A percentile compares a stretch with the other conserved stretches of the same genome.
Evolutionary conservation across 2,797 vertebrate species (phyloP).

Genomic region (Syncerus caffer): DNA sequence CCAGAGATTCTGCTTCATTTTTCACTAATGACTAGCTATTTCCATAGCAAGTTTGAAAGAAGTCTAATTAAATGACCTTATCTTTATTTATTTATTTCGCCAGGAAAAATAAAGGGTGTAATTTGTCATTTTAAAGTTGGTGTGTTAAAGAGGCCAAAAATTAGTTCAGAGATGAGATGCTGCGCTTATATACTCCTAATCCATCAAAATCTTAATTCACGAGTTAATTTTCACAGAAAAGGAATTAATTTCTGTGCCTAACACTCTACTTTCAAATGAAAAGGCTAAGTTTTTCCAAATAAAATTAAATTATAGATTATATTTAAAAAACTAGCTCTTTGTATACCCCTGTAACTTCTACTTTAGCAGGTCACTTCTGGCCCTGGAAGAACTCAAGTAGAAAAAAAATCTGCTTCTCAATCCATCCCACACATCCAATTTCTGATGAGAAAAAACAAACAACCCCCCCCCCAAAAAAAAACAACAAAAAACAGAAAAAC

Average conservation of each 20-base stretch:
- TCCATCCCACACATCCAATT: background rate
- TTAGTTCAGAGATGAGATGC: background rate
- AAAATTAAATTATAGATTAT: background rate
- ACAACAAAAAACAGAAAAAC: background rate
- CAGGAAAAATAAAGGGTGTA: background rate
- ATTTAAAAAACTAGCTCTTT: background rate
- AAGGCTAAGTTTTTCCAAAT: background rate
- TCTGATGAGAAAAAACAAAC: background rate
- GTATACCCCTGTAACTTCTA: background rate
- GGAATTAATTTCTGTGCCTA: background rate
- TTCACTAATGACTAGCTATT: background rate
- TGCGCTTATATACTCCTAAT: background rate
- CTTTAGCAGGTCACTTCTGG: background rate
- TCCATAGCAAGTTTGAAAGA: background rate
- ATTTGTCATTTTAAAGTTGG: background rate
- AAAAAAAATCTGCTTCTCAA: background rate
- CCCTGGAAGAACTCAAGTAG: background rate
- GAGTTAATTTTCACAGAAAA: background rate
- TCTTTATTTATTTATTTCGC: background rate
- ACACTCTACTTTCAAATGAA: background rate
- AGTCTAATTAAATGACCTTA: background rate
- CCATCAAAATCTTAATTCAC: background rate
- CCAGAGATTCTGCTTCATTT: background rate
- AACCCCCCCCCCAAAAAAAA: background rate
- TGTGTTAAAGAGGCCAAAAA: background rate